Percentiles rank a stretch among this genome's conserved stretches.
Conservation (phyloP, 2,113 vertebrate genomes). For the Cyrtonyx montezumae region DNA sequence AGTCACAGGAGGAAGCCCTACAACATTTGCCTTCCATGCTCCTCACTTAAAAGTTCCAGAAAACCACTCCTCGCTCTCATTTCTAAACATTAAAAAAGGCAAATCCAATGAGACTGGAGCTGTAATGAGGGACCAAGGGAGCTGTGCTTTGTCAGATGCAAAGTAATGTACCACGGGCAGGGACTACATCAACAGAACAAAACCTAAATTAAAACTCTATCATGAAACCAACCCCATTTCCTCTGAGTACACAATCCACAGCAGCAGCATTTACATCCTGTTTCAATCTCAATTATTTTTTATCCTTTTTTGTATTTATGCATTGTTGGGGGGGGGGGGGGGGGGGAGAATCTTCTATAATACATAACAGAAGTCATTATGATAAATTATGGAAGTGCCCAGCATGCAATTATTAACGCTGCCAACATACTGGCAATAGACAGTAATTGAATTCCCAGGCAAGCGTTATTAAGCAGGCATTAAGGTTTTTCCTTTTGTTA, state of each 20-base stretch:
- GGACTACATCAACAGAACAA: slow-evolving; percentile 51
- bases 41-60: neutral
- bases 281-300: slow-evolving; percentile 65
- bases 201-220: slow-evolving; percentile 67
- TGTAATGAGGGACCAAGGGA: slow-evolving; percentile 41
- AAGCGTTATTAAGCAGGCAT: slow-evolving; percentile 23
- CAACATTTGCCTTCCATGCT: neutral
- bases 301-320: neutral
- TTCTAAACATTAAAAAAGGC: slow-evolving; percentile 58
- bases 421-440: slow-evolving; percentile 44
- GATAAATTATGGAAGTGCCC: slow-evolving; percentile 70
- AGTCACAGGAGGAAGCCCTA: neutral
- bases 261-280: slow-evolving; percentile 50
- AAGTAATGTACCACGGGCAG: slow-evolving; percentile 52
- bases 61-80: neutral
- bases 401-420: slow-evolving; percentile 47
- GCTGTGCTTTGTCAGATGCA: slow-evolving; percentile 38
- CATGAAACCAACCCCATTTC: slow-evolving; percentile 50
- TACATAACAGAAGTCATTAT: slow-evolving; percentile 53
- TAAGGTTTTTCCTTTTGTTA: slow-evolving; percentile 33
- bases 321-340: neutral
- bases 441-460: slow-evolving; percentile 39
- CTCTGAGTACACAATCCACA: slow-evolving; percentile 36
- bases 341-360: neutral
- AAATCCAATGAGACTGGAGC: neutral